Conservation (phyloP, 2,797 vertebrate genomes). For the Cyclura pinguis region DNA sequence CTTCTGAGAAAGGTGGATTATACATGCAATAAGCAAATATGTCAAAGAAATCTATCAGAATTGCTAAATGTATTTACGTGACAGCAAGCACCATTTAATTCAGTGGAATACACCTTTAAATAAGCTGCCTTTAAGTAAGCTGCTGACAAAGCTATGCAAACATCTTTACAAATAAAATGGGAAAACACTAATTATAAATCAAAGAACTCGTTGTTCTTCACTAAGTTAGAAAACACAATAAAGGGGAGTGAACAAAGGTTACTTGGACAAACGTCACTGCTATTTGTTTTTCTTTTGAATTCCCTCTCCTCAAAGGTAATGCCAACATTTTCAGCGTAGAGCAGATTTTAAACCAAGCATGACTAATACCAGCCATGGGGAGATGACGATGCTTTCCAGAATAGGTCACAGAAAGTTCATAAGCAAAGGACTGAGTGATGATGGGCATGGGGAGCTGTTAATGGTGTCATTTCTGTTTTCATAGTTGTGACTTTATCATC, state of each 20-base stretch:
- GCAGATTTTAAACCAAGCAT: slow-evolving; percentile 17
- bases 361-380: slow-evolving; percentile 12
- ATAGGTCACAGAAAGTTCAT: slow-evolving; percentile 24
- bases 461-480: neutral
- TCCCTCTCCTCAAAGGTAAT: neutral
- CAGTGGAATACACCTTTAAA: neutral
- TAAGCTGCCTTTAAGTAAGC: neutral
- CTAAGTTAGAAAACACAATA: neutral
- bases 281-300: neutral
- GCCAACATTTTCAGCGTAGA: neutral
- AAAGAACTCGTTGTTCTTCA: neutral
- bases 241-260: slow-evolving; percentile 4
- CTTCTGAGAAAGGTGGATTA: too few species aligned
- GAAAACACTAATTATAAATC: neutral
- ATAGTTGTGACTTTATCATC: neutral
- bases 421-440: slow-evolving; percentile 11
- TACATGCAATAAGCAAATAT: too few species aligned
- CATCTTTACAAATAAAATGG: neutral
- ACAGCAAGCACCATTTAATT: neutral
- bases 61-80: too few species aligned
- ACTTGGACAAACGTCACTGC: neutral
- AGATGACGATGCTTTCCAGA: neutral
- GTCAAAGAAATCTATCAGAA: too few species aligned
- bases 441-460: neutral
- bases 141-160: neutral